Conservation (phyloP, 2,113 vertebrate genomes). For the Dolichallabes microphthalmus region DNA sequence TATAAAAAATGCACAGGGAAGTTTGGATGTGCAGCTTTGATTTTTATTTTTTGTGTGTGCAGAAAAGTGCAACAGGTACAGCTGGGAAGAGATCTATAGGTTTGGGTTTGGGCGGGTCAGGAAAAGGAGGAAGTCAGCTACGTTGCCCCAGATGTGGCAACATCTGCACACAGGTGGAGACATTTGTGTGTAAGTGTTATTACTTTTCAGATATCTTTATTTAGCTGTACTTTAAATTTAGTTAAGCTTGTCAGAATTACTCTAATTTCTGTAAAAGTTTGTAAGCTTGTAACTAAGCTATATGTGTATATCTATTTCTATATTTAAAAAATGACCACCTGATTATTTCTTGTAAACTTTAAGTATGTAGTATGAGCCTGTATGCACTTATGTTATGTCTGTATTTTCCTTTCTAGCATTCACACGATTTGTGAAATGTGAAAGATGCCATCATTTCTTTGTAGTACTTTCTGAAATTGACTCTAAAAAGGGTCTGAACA, state of each 20-base stretch:
- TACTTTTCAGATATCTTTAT: neutral
- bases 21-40: neutral
- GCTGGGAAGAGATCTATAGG: conserved; percentile 76
- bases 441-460: conserved; percentile 90
- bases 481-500: conserved; percentile 84
- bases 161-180: conserved; percentile 85
- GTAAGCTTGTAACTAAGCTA: neutral
- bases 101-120: conserved; percentile 79
- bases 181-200: conserved; percentile 78
- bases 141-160: conserved; percentile 87
- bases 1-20: no score
- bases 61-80: neutral
- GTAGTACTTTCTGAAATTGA: conserved; percentile 88
- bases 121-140: conserved; percentile 85
- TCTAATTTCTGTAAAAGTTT: neutral
- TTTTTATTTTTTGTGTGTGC: neutral
- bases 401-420: conserved; percentile 69
- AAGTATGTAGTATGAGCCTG: neutral
- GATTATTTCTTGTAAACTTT: neutral
- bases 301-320: neutral
- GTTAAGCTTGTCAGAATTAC: neutral
- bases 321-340: neutral
- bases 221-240: neutral
- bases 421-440: conserved; percentile 88
- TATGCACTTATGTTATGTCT: neutral